Percentiles rank a stretch among this genome's conserved stretches.
phyloP scores from a whole-genome alignment of 2,888 invertebrate species.

The Aleiodes testaceus region DNA sequence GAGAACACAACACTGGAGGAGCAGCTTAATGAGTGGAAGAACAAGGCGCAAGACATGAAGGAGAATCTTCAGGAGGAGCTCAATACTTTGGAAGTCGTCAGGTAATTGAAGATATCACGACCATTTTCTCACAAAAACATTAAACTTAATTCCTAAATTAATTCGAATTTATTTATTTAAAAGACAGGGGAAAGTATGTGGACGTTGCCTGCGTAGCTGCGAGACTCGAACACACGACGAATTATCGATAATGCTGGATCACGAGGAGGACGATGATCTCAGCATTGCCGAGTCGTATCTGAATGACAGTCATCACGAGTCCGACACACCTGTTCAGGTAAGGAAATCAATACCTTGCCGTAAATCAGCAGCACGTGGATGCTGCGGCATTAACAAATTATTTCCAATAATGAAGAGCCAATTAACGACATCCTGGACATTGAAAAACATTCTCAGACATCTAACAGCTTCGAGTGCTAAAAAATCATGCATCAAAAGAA shows the following conservation, averaged over 20 bases:
- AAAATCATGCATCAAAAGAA: no score
- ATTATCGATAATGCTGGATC: conserved; percentile 80
- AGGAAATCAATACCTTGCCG: conserved; percentile 34
- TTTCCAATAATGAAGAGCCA: not conserved
- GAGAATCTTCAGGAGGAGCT: conserved; percentile 86
- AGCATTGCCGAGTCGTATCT: conserved; percentile 76
- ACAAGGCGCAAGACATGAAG: conserved; percentile 84
- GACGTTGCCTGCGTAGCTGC: conserved; percentile 83
- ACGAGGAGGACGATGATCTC: conserved; percentile 83
- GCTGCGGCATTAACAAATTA: not conserved
- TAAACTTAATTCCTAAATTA: no score
- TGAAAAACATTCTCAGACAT: no score
- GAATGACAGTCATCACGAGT: conserved; percentile 59
- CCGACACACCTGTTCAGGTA: conserved; percentile 64
- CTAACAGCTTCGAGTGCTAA: no score
- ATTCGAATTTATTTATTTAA: conserved; percentile 51
- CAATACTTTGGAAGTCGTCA: conserved; percentile 87
- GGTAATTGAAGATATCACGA: conserved; percentile 77
- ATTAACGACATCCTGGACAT: no score
- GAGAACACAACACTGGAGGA: conserved; percentile 83
- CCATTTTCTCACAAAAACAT: no score
- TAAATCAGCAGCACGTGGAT: no score
- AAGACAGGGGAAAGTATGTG: conserved; percentile 88
- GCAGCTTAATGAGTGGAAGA: conserved; percentile 79
- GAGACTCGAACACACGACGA: conserved; percentile 76